Evolutionary conservation across 2,113 vertebrate genomes (phyloP), one percentile per base, ranked within the genome.

Genomic region (Perca fluviatilis): DNA sequence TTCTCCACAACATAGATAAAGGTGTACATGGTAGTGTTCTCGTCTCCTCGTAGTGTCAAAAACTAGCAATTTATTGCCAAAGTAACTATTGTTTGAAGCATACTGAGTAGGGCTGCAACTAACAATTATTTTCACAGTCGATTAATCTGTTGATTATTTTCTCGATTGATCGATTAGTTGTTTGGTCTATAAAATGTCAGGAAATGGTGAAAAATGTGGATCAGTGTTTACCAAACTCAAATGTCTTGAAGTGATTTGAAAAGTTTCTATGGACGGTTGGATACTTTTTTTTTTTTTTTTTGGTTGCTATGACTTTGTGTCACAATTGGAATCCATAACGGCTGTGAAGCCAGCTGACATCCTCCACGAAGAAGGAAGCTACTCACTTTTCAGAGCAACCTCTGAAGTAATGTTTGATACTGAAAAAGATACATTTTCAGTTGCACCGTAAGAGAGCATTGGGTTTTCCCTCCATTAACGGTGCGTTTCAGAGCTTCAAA

Each of bases 401-500:
- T 25, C n/a, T 49, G 6, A n/a, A 16, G 30, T 69, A 21, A 18
- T 9, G 70, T 60, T 49, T 25, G 57, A 50, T 16, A 27, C 57
- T 46, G 23, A 43, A 18, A 74, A 64, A 25, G n/a, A 43, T 12
- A 19, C 23, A 53, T 65, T 71, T 82, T 49, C 6, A 50, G 58
- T 21, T 18, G 36, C 50, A 23, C 54, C 3, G 63, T 40, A 18
- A 15, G 73, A 43, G 51, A 69, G 57, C 23, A 18, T 9, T 53
- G 23, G 27, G 33, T 68, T 68, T 63, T 2, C 56, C 58, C 19
- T 58, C 23, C n/a, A 18, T 23, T 57, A 57, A 74, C 36, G 4
- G 53, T 50, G 36, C 23, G 33, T 74, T 53, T 78, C 46, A 30
- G 62, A 58, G 95, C 61, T 95, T 79, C 62, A 62, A 43, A 71